Percentiles rank a stretch among this genome's conserved stretches.
Evolutionary conservation across 1,140 invertebrate species (phyloP).

Genomic region (Drosophila kurseongensis): DNA sequence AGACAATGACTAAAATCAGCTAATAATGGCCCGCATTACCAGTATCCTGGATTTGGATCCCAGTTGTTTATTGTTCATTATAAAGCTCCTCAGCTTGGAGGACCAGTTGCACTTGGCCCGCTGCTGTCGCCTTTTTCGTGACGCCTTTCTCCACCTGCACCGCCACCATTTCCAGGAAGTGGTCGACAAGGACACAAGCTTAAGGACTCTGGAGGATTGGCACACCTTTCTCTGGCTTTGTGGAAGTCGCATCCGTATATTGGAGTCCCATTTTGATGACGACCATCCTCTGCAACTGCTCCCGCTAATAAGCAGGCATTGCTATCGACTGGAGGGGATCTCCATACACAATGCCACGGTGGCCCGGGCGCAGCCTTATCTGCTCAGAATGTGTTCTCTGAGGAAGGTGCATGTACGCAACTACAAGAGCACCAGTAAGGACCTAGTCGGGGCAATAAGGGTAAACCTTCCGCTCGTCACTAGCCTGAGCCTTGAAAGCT

Average conservation of each 20-base stretch:
- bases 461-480: conserved; percentile 52
- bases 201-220: conserved; percentile 62
- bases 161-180: conserved; percentile 50
- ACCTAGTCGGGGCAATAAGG: conserved; percentile 51
- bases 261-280: conserved; percentile 61
- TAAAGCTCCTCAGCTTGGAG: conserved; percentile 56
- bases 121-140: conserved; percentile 60
- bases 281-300: conserved; percentile 65
- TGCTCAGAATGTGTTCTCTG: conserved; percentile 44
- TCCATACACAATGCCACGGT: conserved; percentile 62
- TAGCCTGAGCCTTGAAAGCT: conserved; percentile 55
- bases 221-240: conserved; percentile 68
- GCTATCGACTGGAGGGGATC: conserved; percentile 50
- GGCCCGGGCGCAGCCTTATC: conserved; percentile 40
- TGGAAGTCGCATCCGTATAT: conserved; percentile 43
- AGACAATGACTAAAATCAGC: conserved; percentile 18
- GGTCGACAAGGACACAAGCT: conserved; percentile 53
- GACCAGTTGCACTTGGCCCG: conserved; percentile 66
- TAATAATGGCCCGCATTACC: conserved; percentile 67
- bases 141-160: conserved; percentile 63
- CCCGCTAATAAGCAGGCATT: conserved; percentile 58
- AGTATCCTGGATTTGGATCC: conserved; percentile 62
- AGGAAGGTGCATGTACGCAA: conserved; percentile 59
- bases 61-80: conserved; percentile 57
- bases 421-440: conserved; percentile 67